Base-by-base conservation (phyloP, 2,797 vertebrate species). In the Semaprochilodus insignis region DNA sequence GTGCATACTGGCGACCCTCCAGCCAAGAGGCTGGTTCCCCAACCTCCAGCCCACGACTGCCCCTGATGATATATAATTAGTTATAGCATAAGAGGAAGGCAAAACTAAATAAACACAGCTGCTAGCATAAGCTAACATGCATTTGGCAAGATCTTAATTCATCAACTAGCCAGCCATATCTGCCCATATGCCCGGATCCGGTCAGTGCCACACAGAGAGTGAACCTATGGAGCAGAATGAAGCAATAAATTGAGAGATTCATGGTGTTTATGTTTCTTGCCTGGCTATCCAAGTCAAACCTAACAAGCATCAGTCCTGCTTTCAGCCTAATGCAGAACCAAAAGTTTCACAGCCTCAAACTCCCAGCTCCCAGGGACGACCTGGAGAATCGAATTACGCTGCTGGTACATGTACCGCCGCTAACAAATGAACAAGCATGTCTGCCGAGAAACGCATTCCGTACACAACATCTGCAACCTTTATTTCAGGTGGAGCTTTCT, bases 341-440 rank as follows among this genome's bases (percentile, higher is more conserved):
- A 63, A 84, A 23, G 51, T 74, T 83, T 25, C 11, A 21, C 62
- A 69, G 63, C 75, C 48, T 78, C 54, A 69, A n/a, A 78, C 51
- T 71, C 65, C 65, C 6, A 31, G 63, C 63, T 66, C 63, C 63
- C 63, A 66, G 63, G 63, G 63, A 66, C 63, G 17, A 8, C 31
- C 27, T 66, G 63, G 63, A 66, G 72, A 87, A 86, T 87, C 59
- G 78, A 87, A 86, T 87, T 79, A 80, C 51, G 78, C 25, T 15
- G 70, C 63, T 63, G 82, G 60, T 25, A 16, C 60, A 31, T 21
- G 63, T 66, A 19, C 6, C 17, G 31, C 4, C 57, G 70, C 44
- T 83, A 86, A 84, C 72, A 83, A 83, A 83, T 79, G 71, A 83
- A 85, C 84, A 87, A 81, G 81, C 75, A 81, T 80, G 69, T 71